A percentile compares a stretch with the other conserved stretches of the same genome.
Evolutionary conservation across 2,888 invertebrate species (phyloP).

Genomic region (Drosophila prostipennis): DNA sequence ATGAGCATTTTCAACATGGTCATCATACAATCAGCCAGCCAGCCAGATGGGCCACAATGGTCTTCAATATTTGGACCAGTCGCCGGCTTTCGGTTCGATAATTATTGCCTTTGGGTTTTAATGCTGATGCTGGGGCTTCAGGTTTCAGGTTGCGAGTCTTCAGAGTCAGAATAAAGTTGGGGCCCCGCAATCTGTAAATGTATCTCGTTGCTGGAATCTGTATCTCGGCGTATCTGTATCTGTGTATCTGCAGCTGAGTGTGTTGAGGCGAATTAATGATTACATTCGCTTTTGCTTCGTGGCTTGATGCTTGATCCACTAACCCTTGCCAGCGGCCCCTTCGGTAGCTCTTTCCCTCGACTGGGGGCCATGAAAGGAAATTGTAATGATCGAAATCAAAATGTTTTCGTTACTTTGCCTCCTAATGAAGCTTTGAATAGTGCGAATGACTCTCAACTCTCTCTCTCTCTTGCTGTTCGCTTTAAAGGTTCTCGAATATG

Average conservation of each 20-base stretch:
- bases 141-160: not conserved
- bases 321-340: constrained; percentile 65
- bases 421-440: constrained; percentile 80
- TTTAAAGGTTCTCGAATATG: constrained; percentile 18
- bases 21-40: constrained; percentile 75
- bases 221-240: constrained; percentile 39
- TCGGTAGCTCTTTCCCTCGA: constrained; percentile 71
- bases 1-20: constrained; percentile 82
- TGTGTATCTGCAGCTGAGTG: constrained; percentile 28
- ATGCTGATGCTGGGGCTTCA: constrained; percentile 1
- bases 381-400: constrained; percentile 79
- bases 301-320: constrained; percentile 79
- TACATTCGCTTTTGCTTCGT: constrained; percentile 52
- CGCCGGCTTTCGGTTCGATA: constrained; percentile 57
- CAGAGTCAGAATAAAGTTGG: constrained; percentile 36
- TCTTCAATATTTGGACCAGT: constrained; percentile 71
- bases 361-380: constrained; percentile 69
- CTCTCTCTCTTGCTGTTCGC: not conserved
- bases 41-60: constrained; percentile 47
- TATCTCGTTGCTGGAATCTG: constrained; percentile 60
- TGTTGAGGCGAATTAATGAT: constrained; percentile 76
- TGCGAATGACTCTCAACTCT: constrained; percentile 75
- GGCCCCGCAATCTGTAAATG: constrained; percentile 65
- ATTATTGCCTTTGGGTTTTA: constrained; percentile 67
- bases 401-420: constrained; percentile 78